These are phyloP conservation scores for Thunnus maccoyii DNA, from an alignment of 2,113 vertebrate species.

Conservation along the genomic window DNA sequence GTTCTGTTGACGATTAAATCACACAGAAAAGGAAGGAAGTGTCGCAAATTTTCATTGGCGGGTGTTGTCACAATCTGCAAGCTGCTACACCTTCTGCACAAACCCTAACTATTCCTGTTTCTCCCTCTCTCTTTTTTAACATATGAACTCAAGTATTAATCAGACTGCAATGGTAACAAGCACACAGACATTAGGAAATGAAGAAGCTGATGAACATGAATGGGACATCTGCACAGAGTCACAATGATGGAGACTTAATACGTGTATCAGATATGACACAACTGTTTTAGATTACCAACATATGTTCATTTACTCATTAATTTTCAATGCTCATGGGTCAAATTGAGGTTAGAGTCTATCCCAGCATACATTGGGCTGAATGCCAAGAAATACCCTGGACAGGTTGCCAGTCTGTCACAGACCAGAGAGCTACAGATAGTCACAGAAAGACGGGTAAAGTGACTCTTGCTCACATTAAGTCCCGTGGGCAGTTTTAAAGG, in stretches of 20 bases:
- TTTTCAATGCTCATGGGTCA: constrained; percentile 15
- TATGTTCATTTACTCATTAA: constrained; percentile 2
- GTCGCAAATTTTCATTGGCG: constrained; percentile 39
- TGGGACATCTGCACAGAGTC: constrained; percentile 70
- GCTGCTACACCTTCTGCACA: constrained; percentile 28
- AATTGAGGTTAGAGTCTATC: not conserved
- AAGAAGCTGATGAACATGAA: constrained; percentile 57
- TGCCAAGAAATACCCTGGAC: not conserved
- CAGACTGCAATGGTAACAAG: constrained; percentile 31
- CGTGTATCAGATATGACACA: constrained; percentile 29
- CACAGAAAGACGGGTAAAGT: too few relatives aligned
- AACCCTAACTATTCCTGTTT: constrained; percentile 32
- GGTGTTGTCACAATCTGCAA: constrained; percentile 26
- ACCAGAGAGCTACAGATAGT: not conserved
- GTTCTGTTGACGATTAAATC: constrained; percentile 49
- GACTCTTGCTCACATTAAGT: not conserved
- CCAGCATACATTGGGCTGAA: not conserved
- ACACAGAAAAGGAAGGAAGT: constrained; percentile 60
- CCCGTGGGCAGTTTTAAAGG: too few relatives aligned
- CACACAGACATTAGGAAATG: constrained; percentile 9
- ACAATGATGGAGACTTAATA: not conserved
- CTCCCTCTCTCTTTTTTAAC: constrained; percentile 15
- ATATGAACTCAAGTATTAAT: constrained; percentile 43
- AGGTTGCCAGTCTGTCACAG: not conserved
- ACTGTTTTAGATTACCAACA: constrained; percentile 10